phyloP scores from a whole-genome alignment of 2,797 vertebrate genomes.

The Halcyon smyrnensis region DNA sequence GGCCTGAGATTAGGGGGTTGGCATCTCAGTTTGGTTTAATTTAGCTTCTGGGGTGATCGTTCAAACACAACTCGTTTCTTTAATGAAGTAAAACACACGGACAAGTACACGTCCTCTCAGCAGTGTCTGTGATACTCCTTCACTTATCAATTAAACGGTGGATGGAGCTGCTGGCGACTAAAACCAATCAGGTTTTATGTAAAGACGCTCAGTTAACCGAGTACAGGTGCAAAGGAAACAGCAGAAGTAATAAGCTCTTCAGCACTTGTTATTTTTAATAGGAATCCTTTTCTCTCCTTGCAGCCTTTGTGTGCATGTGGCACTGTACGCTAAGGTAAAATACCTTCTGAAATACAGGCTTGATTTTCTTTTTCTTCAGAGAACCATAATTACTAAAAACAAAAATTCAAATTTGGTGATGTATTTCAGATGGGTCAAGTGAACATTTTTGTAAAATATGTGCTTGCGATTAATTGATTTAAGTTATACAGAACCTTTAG shows the following conservation, averaged over 20 bases:
- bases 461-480: slow-evolving; percentile 60
- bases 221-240: background rate
- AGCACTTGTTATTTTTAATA: slow-evolving; percentile 34
- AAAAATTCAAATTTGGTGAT: slow-evolving; percentile 8
- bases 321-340: slow-evolving; percentile 11
- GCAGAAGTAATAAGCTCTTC: slow-evolving; percentile 40
- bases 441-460: slow-evolving; percentile 51
- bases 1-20: background rate
- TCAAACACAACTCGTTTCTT: background rate
- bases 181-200: background rate
- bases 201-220: background rate
- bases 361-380: slow-evolving; percentile 41
- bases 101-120: background rate
- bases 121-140: background rate
- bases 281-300: slow-evolving; percentile 28
- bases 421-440: slow-evolving; percentile 57
- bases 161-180: background rate
- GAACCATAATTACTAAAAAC: slow-evolving; percentile 25
- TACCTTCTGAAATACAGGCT: slow-evolving; percentile 26
- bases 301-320: slow-evolving; percentile 12
- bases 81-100: background rate
- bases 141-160: background rate
- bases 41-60: background rate
- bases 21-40: background rate
- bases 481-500: slow-evolving; percentile 59